Percentiles rank a stretch among this genome's conserved stretches.
phyloP scores from a whole-genome alignment of 2,797 vertebrate species.

The Urocyon cinereoargenteus region DNA sequence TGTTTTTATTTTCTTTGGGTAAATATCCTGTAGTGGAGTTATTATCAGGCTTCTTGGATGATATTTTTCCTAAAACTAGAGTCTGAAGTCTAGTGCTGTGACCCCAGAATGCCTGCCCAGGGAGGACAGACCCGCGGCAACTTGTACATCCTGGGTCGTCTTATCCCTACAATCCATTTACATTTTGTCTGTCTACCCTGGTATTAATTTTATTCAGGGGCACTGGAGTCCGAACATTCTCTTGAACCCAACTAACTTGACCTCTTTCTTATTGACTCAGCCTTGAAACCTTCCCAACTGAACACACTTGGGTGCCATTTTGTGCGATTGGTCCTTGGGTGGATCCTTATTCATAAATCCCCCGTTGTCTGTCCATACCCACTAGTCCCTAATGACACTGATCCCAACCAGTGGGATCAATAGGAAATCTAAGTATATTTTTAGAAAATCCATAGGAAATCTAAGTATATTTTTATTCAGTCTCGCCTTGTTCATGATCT shows the following conservation, averaged over 20 bases:
- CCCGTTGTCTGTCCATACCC: not conserved
- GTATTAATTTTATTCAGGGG: not conserved
- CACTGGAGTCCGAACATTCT: not conserved
- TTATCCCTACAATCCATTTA: not conserved
- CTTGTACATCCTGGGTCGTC: not conserved
- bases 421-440: not conserved
- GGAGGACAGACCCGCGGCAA: not conserved
- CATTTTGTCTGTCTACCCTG: not conserved
- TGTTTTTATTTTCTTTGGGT: not conserved
- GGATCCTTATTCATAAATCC: not conserved
- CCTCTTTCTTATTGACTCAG: not conserved
- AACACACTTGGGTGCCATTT: too few species aligned
- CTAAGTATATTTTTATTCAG: not conserved
- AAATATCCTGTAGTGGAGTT: not conserved
- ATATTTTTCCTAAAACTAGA: not conserved
- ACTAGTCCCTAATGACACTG: not conserved
- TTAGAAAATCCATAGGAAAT: not conserved
- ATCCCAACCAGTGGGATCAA: not conserved
- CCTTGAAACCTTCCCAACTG: not conserved
- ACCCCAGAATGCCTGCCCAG: not conserved
- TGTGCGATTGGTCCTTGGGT: not conserved
- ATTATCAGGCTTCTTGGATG: not conserved
- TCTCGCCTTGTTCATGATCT: not conserved
- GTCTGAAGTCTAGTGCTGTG: not conserved
- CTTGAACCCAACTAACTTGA: not conserved